These are phyloP conservation scores for Brienomyrus longianalis DNA, from an alignment of 2,113 vertebrate species.

Conservation along the genomic window DNA sequence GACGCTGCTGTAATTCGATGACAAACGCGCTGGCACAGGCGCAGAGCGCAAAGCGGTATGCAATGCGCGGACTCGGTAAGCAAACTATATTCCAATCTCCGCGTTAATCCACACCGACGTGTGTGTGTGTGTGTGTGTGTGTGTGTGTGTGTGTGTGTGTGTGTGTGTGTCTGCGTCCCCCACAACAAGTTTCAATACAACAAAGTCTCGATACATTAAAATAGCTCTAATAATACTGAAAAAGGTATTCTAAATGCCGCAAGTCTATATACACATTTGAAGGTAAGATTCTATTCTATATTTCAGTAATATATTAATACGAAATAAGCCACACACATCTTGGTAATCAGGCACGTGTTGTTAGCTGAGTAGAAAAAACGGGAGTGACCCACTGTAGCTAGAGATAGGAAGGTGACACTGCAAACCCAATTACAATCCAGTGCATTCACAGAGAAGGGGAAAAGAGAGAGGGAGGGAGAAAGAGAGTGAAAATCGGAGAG, in stretches of 20 bases:
- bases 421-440: neutral
- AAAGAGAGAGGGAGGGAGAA: conserved; percentile 33
- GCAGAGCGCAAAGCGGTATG: neutral
- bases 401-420: neutral
- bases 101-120: neutral
- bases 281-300: conserved; percentile 42
- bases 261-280: conserved; percentile 49
- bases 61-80: neutral
- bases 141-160: conserved; percentile 31
- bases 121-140: conserved; percentile 29
- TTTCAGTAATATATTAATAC: conserved; percentile 33
- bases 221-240: conserved; percentile 39
- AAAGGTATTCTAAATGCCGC: conserved; percentile 45
- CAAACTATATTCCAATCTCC: neutral
- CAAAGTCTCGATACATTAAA: conserved; percentile 39
- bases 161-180: neutral
- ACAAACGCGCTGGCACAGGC: neutral
- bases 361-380: conserved; percentile 10
- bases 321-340: conserved; percentile 60
- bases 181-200: conserved; percentile 30
- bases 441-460: neutral
- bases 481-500: conserved; percentile 37
- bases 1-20: neutral
- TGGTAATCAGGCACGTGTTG: conserved; percentile 61
- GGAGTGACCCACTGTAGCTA: conserved; percentile 42